Evolutionary conservation across 1,140 invertebrate species (phyloP).

Genomic region (Conopomorpha cramerella): DNA sequence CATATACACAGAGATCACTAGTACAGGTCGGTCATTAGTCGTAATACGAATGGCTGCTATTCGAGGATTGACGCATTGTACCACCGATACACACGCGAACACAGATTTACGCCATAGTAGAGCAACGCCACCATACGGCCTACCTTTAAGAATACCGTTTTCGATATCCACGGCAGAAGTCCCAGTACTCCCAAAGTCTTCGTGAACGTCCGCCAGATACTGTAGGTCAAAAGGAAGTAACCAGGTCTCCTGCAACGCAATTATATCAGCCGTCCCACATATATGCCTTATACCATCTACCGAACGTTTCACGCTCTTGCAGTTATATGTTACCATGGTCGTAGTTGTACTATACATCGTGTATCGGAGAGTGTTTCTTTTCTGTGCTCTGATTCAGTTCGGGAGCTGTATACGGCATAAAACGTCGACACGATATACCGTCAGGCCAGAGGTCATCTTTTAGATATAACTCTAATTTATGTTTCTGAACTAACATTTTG

Average conservation of each 20-base stretch:
- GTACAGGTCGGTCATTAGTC: background rate
- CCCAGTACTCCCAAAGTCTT: background rate
- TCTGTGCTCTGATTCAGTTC: background rate
- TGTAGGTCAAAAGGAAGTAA: background rate
- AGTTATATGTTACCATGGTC: background rate
- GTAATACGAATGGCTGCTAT: background rate
- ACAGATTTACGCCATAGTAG: background rate
- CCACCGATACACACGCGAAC: background rate
- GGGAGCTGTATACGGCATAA: background rate
- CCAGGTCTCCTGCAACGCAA: background rate
- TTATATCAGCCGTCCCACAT: background rate
- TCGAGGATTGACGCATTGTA: background rate
- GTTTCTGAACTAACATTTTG: background rate
- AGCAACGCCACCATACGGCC: background rate
- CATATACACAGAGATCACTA: background rate
- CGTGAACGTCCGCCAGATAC: background rate
- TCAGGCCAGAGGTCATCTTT: background rate
- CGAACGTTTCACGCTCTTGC: background rate
- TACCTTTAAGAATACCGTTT: background rate
- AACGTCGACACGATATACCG: background rate
- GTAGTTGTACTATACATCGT: background rate
- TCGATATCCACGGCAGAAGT: background rate
- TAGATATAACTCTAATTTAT: background rate
- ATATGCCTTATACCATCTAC: background rate
- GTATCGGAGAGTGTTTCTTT: background rate